phyloP scores from a whole-genome alignment of 2,113 vertebrate species.

The Panthera tigris region DNA sequence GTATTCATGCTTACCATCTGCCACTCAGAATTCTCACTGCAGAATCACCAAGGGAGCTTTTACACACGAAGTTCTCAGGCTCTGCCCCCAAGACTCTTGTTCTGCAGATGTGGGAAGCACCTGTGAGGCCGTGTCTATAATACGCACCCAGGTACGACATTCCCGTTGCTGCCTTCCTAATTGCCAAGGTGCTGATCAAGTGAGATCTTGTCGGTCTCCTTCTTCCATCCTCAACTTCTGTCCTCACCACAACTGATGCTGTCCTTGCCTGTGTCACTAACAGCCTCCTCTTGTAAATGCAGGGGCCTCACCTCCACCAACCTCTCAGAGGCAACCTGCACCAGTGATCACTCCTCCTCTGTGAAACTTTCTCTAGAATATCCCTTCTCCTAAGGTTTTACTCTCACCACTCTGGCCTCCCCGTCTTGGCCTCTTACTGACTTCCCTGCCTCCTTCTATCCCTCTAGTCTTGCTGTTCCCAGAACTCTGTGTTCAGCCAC shows the following conservation, averaged over 20 bases:
- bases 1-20: accelerated
- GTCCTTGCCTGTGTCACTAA: neutral
- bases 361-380: neutral
- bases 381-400: neutral
- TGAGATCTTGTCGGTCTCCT: neutral
- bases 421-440: neutral
- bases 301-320: neutral
- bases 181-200: neutral
- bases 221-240: neutral
- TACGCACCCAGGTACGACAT: accelerated
- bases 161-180: neutral
- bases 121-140: neutral
- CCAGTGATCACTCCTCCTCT: neutral
- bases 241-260: neutral
- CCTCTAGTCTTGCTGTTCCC: neutral
- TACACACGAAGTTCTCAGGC: neutral
- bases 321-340: no score
- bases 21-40: neutral
- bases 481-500: neutral
- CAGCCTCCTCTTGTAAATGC: neutral
- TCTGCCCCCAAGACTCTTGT: neutral
- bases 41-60: neutral
- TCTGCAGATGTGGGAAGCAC: neutral
- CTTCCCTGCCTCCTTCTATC: neutral
- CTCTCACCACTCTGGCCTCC: neutral